A percentile compares a stretch with the other conserved stretches of the same genome.
Evolutionary conservation across 2,797 vertebrate species (phyloP).

Genomic region (Typhlichthys eigenmanni): DNA sequence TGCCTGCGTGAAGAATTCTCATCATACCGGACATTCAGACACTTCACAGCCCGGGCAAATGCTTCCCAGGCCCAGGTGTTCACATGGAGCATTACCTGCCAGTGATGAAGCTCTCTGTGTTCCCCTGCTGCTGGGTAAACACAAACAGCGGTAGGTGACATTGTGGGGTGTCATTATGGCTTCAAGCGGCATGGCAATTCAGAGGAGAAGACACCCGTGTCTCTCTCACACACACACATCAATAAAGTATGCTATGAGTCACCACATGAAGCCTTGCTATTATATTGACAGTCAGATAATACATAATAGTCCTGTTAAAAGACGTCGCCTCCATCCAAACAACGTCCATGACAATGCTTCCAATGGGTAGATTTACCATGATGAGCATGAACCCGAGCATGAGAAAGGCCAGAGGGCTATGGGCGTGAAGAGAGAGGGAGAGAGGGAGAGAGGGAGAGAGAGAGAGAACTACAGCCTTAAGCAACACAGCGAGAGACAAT

Average conservation of each 20-base stretch:
- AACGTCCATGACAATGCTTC: no score
- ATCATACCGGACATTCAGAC: slow-evolving; percentile 40
- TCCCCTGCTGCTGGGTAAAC: not conserved
- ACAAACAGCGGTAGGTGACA: not conserved
- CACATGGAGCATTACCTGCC: not conserved
- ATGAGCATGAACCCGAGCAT: no score
- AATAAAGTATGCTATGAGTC: no score
- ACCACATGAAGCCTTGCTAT: no score
- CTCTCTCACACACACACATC: not conserved
- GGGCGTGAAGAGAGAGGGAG: no score
- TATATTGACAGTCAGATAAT: no score
- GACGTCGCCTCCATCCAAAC: no score
- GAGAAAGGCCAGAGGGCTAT: no score
- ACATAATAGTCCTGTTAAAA: no score
- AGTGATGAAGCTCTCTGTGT: slow-evolving; percentile 15
- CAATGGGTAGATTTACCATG: no score
- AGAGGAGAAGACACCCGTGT: no score
- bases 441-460: no score
- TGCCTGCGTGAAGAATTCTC: slow-evolving; percentile 52
- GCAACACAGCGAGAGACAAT: not conserved
- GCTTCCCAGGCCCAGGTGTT: slow-evolving; percentile 26
- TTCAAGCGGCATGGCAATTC: not conserved
- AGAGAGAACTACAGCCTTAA: not conserved
- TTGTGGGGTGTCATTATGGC: not conserved
- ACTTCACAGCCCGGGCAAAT: not conserved